Evolutionary conservation across 2,797 vertebrate genomes (phyloP).

Genomic region (Adelosebastes latens): DNA sequence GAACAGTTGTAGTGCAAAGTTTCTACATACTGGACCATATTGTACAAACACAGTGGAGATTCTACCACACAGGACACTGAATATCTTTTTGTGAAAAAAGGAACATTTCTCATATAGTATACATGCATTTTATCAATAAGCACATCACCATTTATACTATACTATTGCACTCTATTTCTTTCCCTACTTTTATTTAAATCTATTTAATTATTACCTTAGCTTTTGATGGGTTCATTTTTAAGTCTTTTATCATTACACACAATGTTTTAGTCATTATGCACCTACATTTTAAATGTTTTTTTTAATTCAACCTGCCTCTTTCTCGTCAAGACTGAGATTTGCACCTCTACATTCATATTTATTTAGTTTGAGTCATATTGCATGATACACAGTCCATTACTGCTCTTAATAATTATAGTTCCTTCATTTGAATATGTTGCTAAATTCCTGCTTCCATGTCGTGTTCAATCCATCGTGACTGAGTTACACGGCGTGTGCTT

Average conservation of each 20-base stretch:
- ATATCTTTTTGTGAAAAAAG: background rate
- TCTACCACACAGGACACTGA: background rate
- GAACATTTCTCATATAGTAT: too few species aligned
- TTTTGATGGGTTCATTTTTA: background rate
- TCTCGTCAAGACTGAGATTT: background rate
- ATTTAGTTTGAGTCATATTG: background rate
- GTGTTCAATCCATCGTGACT: background rate
- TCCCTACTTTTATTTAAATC: background rate
- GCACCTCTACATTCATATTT: background rate
- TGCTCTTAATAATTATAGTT: background rate
- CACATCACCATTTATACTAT: too few species aligned
- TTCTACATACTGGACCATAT: background rate
- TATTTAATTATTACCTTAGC: background rate
- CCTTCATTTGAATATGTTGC: background rate
- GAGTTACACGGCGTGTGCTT: background rate
- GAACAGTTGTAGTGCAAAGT: slow-evolving; percentile 21
- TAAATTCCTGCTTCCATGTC: background rate
- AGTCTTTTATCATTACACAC: background rate
- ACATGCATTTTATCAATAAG: too few species aligned
- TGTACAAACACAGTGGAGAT: background rate
- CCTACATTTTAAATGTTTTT: background rate
- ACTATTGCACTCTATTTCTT: too few species aligned
- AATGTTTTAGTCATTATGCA: background rate
- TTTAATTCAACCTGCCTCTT: background rate
- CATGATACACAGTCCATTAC: background rate